Conservation (phyloP, 1,140 invertebrate species). For the Yoshiicerus persimilis region DNA sequence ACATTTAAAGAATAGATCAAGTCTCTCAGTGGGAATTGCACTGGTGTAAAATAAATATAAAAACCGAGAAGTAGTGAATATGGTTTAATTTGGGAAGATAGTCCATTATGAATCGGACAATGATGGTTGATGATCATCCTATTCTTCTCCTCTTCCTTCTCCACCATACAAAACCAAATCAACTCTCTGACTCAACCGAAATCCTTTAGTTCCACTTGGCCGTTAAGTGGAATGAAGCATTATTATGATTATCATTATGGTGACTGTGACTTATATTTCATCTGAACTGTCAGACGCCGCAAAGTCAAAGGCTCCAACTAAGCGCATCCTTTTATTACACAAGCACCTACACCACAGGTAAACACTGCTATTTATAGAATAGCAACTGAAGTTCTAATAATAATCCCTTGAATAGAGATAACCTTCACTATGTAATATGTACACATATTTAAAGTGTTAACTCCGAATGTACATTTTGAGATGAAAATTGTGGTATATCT, state of each 20-base stretch:
- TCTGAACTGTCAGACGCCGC: not conserved
- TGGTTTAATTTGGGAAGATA: not conserved
- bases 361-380: not conserved
- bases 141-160: slow-evolving; percentile 2
- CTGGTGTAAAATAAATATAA: not conserved
- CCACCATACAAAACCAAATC: not conserved
- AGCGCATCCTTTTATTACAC: slow-evolving; percentile 4
- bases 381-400: not conserved
- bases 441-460: too few relatives aligned
- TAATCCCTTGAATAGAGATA: not conserved
- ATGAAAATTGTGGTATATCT: too few relatives aligned
- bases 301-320: not conserved
- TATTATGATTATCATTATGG: not conserved
- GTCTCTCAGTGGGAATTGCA: not conserved
- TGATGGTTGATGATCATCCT: slow-evolving; percentile 4
- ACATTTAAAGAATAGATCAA: not conserved
- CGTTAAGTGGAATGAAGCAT: not conserved
- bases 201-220: slow-evolving; percentile 8
- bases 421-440: too few relatives aligned
- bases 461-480: too few relatives aligned
- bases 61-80: not conserved
- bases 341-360: not conserved
- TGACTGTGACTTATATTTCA: not conserved
- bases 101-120: not conserved
- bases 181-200: not conserved